Conservation (phyloP, 2,888 invertebrate genomes). For the Lymantria dispar region DNA sequence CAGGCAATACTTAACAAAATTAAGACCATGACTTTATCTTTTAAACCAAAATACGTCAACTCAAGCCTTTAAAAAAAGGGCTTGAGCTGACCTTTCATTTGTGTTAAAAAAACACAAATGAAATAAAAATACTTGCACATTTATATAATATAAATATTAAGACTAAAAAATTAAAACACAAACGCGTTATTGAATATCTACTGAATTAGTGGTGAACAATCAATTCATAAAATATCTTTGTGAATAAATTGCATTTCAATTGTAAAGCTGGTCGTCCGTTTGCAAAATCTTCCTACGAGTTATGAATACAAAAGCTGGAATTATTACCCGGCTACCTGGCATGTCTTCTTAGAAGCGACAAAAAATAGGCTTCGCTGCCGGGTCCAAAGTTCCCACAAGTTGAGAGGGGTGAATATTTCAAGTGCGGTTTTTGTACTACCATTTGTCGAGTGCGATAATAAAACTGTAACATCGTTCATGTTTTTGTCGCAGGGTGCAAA, state of each 20-base stretch:
- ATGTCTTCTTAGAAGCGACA: constrained; percentile 61
- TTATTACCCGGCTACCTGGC: constrained; percentile 68
- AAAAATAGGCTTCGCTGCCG: constrained; percentile 64
- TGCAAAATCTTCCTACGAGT: constrained; percentile 35
- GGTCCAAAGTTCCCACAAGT: constrained; percentile 72
- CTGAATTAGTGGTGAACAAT: background rate
- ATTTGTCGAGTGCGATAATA: constrained; percentile 71
- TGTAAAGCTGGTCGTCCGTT: constrained; percentile 25
- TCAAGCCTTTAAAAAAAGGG: too few relatives aligned
- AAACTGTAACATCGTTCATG: constrained; percentile 56
- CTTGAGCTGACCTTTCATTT: too few relatives aligned
- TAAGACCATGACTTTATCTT: too few relatives aligned
- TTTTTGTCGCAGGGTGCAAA: constrained; percentile 28
- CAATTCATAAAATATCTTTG: constrained; percentile 16
- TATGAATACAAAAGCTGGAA: constrained; percentile 54
- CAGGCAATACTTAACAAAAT: too few relatives aligned
- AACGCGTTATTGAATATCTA: too few relatives aligned
- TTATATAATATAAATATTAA: too few relatives aligned
- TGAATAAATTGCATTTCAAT: constrained; percentile 18
- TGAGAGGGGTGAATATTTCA: constrained; percentile 71
- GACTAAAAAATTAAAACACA: too few relatives aligned
- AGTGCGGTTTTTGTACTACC: constrained; percentile 76
- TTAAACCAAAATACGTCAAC: too few relatives aligned
- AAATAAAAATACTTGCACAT: too few relatives aligned
- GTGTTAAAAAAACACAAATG: too few relatives aligned